These are phyloP conservation scores for Heliconius ismenius DNA, from an alignment of 2,888 invertebrate species.

Conservation along the genomic window DNA sequence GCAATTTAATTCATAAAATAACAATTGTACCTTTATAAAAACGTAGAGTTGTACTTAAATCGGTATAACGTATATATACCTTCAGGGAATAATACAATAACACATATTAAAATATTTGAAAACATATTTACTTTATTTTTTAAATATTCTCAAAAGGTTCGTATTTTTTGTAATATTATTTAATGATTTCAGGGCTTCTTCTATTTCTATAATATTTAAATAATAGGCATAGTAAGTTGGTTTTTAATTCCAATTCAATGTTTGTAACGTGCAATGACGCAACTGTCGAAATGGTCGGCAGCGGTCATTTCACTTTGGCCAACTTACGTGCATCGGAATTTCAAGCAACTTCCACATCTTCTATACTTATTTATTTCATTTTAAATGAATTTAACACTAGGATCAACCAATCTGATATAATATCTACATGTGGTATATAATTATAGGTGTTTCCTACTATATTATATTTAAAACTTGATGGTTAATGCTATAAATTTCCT, in stretches of 20 bases:
- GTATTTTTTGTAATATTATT: background rate
- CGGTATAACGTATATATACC: background rate
- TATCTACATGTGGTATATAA: too few species aligned
- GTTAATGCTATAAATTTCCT: background rate
- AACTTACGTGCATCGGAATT: slow-evolving; percentile 69
- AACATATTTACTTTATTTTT: background rate
- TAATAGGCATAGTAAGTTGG: background rate
- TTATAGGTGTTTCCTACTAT: too few species aligned
- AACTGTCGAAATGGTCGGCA: slow-evolving; percentile 76
- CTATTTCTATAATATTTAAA: background rate
- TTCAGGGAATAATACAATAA: background rate
- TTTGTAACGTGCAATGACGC: slow-evolving; percentile 68
- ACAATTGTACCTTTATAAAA: background rate
- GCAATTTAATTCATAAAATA: too few species aligned
- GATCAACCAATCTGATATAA: background rate
- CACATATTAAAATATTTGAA: background rate
- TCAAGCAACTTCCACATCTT: slow-evolving; percentile 26
- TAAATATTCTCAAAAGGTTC: background rate
- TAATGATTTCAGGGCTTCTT: background rate
- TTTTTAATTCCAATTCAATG: slow-evolving; percentile 60
- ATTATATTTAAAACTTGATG: background rate
- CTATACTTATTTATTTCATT: slow-evolving; percentile 8
- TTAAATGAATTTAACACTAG: background rate
- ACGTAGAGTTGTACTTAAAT: background rate
- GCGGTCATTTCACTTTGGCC: slow-evolving; percentile 82